These are phyloP conservation scores for Neuroterus valhalla DNA, from an alignment of 1,140 invertebrate species.

Conservation along the genomic window DNA sequence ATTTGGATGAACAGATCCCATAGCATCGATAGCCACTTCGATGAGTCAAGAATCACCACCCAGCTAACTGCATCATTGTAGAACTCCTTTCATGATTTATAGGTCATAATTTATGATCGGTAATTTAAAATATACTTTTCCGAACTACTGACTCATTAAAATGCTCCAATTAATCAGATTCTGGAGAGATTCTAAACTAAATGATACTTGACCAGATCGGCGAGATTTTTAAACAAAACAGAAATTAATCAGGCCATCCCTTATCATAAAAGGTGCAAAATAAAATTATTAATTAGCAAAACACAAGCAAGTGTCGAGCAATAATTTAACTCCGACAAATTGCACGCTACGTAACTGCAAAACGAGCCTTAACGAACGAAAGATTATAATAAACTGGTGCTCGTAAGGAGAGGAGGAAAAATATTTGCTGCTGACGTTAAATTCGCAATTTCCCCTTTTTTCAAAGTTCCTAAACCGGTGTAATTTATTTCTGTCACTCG, in stretches of 20 bases:
- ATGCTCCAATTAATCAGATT: too few species aligned
- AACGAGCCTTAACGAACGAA: not conserved
- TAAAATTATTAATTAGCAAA: conserved; percentile 14
- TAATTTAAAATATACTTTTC: too few species aligned
- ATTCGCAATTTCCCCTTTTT: conserved; percentile 47
- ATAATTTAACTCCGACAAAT: conserved; percentile 7
- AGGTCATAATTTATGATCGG: too few species aligned
- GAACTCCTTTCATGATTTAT: too few species aligned
- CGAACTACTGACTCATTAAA: too few species aligned
- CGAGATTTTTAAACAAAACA: conserved; percentile 3
- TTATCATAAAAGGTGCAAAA: not conserved
- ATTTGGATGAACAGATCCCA: too few species aligned
- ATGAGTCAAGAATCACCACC: too few species aligned
- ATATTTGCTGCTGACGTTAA: conserved; percentile 49
- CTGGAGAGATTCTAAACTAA: not conserved
- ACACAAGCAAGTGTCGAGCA: not conserved
- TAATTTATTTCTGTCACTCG: conserved; percentile 49
- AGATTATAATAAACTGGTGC: conserved; percentile 1
- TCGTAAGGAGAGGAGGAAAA: conserved; percentile 28
- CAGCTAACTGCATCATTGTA: too few species aligned
- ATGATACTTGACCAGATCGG: not conserved
- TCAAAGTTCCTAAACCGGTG: conserved; percentile 48
- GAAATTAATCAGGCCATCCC: not conserved
- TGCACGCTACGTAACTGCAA: not conserved
- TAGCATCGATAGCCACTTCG: too few species aligned